These are phyloP conservation scores for Ornithoptera alexandrae DNA, from an alignment of 2,888 invertebrate species.

Conservation along the genomic window DNA sequence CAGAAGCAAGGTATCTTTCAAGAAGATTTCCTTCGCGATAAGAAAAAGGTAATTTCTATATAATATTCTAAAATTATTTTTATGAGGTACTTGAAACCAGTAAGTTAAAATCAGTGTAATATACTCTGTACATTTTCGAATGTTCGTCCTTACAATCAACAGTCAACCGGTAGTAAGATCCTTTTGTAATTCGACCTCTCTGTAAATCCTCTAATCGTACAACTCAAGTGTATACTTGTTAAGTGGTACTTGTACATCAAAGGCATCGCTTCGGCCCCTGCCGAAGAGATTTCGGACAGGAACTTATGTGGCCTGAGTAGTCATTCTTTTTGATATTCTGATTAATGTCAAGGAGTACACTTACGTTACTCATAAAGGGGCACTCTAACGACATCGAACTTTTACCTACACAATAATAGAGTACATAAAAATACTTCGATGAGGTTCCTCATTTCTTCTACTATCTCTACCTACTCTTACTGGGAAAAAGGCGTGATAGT, in stretches of 20 bases:
- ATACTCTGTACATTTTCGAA: not conserved
- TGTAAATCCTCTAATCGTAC: not conserved
- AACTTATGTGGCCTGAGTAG: slow-evolving; percentile 11
- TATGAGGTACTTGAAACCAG: no score
- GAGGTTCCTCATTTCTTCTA: no score
- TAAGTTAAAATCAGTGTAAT: not conserved
- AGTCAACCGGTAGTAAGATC: not conserved
- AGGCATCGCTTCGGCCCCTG: slow-evolving; percentile 7
- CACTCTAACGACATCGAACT: not conserved
- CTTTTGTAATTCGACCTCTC: not conserved
- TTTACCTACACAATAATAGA: no score
- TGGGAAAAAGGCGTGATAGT: no score
- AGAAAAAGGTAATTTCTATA: no score
- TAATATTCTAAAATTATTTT: no score
- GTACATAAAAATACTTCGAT: no score
- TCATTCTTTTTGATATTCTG: slow-evolving; percentile 5
- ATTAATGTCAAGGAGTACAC: not conserved
- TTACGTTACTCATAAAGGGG: not conserved
- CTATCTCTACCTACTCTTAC: no score
- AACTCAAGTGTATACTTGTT: slow-evolving; percentile 11
- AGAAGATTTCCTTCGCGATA: no score
- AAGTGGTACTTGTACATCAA: slow-evolving; percentile 24
- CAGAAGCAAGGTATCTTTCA: no score
- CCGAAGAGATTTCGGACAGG: slow-evolving; percentile 22
- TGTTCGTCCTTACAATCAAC: no score